Percentiles rank a stretch among this genome's conserved stretches.
phyloP scores from a whole-genome alignment of 2,888 invertebrate genomes.

The Campopleginae sp. region DNA sequence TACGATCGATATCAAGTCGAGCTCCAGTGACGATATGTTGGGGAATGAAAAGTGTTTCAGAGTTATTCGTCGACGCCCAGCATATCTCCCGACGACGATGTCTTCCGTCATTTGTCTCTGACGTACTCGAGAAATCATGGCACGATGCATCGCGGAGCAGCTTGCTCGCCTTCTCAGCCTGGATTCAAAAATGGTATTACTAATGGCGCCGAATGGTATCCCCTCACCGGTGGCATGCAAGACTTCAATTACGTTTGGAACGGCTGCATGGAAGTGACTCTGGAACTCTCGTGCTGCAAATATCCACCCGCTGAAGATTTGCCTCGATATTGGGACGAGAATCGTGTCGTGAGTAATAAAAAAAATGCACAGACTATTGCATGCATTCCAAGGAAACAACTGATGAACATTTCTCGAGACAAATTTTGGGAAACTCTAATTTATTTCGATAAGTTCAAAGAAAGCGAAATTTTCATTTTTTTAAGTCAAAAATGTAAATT shows the following conservation, averaged over 20 bases:
- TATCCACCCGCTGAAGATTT: slow-evolving; percentile 93
- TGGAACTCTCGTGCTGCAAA: slow-evolving; percentile 98
- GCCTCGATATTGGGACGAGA: slow-evolving; percentile 94
- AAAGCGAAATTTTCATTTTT: too few species aligned
- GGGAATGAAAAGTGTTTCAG: slow-evolving; percentile 89
- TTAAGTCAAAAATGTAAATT: neutral
- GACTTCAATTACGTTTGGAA: slow-evolving; percentile 97
- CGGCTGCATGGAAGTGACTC: slow-evolving; percentile 97
- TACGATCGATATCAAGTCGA: neutral
- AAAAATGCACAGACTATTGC: neutral
- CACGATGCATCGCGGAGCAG: slow-evolving; percentile 94
- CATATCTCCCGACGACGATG: slow-evolving; percentile 95
- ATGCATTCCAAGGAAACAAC: neutral
- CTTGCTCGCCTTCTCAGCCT: slow-evolving; percentile 91
- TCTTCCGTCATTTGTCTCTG: slow-evolving; percentile 93
- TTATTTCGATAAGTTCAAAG: too few species aligned
- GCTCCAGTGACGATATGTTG: neutral
- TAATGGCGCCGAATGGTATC: slow-evolving; percentile 98
- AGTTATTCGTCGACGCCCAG: slow-evolving; percentile 93
- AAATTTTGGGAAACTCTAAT: neutral
- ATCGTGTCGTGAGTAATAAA: slow-evolving; percentile 88
- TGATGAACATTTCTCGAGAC: too few species aligned
- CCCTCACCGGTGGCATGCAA: slow-evolving; percentile 95
- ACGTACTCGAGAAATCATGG: slow-evolving; percentile 95
- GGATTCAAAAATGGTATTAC: slow-evolving; percentile 96